phyloP scores from a whole-genome alignment of 2,888 invertebrate genomes.

The Ecdyonurus torrentis region DNA sequence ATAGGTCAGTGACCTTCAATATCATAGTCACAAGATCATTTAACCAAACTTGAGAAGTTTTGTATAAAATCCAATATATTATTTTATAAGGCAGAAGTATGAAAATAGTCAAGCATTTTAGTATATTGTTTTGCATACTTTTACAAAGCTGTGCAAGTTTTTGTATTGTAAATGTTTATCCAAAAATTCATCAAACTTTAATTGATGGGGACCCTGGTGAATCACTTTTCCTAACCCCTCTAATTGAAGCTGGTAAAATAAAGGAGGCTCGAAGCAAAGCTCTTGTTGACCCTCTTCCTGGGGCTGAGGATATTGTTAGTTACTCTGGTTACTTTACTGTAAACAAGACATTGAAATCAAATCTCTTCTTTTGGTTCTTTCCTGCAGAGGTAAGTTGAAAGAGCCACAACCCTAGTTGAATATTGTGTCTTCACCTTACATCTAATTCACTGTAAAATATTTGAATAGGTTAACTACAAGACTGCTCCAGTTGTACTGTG shows the following conservation, averaged over 20 bases:
- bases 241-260: constrained; percentile 51
- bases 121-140: too few species aligned
- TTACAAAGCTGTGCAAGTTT: too few species aligned
- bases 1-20: too few species aligned
- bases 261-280: constrained; percentile 39
- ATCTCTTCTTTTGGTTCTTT: constrained; percentile 87
- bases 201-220: constrained; percentile 29
- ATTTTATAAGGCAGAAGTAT: too few species aligned
- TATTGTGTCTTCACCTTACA: too few species aligned
- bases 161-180: not conserved
- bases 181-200: not conserved
- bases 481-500: constrained; percentile 58
- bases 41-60: too few species aligned
- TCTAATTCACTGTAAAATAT: too few species aligned
- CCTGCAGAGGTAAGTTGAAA: constrained; percentile 51
- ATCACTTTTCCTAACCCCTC: constrained; percentile 60
- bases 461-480: constrained; percentile 19
- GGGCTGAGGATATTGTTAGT: constrained; percentile 37
- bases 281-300: constrained; percentile 12
- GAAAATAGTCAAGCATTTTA: too few species aligned
- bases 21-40: too few species aligned
- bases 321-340: constrained; percentile 76
- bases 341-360: constrained; percentile 55
- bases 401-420: too few species aligned
- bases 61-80: too few species aligned